Evolutionary conservation across 2,113 vertebrate genomes (phyloP).

Genomic region (Macheiramphus alcinus): DNA sequence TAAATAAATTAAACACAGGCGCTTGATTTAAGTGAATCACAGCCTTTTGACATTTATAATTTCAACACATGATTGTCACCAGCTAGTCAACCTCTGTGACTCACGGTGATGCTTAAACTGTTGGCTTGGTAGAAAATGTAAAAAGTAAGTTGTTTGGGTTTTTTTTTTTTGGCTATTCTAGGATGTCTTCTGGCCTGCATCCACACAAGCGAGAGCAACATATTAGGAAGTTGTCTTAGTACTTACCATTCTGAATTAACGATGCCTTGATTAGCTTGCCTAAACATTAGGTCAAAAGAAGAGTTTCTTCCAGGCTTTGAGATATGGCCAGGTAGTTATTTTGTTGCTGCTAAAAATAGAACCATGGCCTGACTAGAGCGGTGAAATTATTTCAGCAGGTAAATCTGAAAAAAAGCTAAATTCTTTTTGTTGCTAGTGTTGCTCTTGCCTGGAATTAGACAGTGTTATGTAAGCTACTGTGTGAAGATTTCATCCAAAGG

Average conservation of each 20-base stretch:
- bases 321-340: neutral
- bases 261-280: neutral
- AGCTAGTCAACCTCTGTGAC: conserved; percentile 5
- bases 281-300: neutral
- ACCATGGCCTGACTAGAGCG: neutral
- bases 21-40: conserved; percentile 25
- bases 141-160: neutral
- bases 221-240: neutral
- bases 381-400: neutral
- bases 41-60: conserved; percentile 25
- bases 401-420: neutral
- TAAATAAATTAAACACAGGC: conserved; percentile 53
- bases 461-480: neutral
- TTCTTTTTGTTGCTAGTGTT: neutral
- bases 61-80: conserved; percentile 30
- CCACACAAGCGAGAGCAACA: neutral
- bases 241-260: neutral
- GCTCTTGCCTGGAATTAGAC: neutral
- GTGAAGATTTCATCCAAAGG: neutral
- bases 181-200: neutral
- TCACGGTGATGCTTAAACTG: neutral
- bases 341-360: neutral
- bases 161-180: neutral
- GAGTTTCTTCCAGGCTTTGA: neutral
- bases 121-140: neutral